Evolutionary conservation across 2,113 vertebrate genomes (phyloP).

Genomic region (Chaetodon trifascialis): DNA sequence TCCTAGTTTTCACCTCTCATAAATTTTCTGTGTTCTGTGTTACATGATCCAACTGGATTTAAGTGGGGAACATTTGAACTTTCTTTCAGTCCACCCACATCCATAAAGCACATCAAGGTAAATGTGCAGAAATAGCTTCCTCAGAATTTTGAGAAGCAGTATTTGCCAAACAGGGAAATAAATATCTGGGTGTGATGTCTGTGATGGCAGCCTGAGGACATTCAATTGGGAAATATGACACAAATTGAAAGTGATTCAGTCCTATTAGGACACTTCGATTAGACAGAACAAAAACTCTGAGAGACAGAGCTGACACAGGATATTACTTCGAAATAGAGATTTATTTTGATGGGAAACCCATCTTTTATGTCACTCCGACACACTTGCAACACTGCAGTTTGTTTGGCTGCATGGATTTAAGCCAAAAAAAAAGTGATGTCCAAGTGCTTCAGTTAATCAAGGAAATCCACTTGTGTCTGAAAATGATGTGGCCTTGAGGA

Average conservation of each 20-base stretch:
- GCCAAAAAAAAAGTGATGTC: background rate
- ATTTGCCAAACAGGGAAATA: slow-evolving; percentile 21
- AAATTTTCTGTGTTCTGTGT: slow-evolving; percentile 24
- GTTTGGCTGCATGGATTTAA: slow-evolving; percentile 32
- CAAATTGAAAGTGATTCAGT: slow-evolving; percentile 23
- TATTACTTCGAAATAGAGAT: slow-evolving; percentile 31
- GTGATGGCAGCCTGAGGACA: slow-evolving; percentile 6
- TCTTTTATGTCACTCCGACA: slow-evolving; percentile 19
- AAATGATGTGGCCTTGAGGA: slow-evolving; percentile 22
- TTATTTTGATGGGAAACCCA: slow-evolving; percentile 23
- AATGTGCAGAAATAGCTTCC: slow-evolving; percentile 46
- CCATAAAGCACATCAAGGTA: slow-evolving; percentile 46
- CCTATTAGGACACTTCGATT: background rate
- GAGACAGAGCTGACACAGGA: slow-evolving; percentile 16
- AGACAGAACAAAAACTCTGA: background rate
- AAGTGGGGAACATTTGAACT: slow-evolving; percentile 48
- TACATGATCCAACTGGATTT: slow-evolving; percentile 62
- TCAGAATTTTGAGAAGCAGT: slow-evolving; percentile 21
- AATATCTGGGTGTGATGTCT: slow-evolving; percentile 16
- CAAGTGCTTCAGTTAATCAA: slow-evolving; percentile 41
- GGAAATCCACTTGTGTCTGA: slow-evolving; percentile 20
- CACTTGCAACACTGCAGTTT: slow-evolving; percentile 18
- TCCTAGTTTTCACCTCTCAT: slow-evolving; percentile 47
- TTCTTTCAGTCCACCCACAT: slow-evolving; percentile 39
- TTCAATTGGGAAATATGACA: slow-evolving; percentile 15